phyloP scores from a whole-genome alignment of 2,888 invertebrate species.

The Ceriagrion tenellum region DNA sequence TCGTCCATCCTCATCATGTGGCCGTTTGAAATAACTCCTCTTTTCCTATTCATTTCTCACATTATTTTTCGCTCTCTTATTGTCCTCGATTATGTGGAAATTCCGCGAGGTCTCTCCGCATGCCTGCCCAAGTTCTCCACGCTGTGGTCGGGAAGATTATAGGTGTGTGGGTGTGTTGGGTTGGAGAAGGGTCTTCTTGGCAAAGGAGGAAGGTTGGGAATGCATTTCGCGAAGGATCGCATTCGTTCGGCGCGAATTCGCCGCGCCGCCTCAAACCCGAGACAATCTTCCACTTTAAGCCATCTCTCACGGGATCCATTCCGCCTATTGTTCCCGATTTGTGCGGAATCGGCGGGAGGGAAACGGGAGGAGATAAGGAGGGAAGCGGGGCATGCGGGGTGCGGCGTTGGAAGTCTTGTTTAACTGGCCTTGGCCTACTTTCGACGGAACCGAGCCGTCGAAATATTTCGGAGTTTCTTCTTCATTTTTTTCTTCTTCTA shows the following conservation, averaged over 20 bases:
- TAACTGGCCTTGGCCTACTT: slow-evolving; percentile 2
- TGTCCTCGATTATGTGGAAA: too few species aligned
- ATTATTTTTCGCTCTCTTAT: too few species aligned
- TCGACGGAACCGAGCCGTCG: neutral
- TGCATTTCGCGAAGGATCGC: neutral
- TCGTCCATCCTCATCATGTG: too few species aligned
- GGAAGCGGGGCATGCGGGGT: neutral
- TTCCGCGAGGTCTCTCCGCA: too few species aligned
- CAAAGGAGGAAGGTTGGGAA: neutral
- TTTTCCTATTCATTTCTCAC: too few species aligned
- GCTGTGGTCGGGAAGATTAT: too few species aligned
- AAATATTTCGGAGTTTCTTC: neutral
- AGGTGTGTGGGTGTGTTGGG: too few species aligned
- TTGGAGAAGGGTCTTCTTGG: too few species aligned
- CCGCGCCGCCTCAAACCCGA: neutral
- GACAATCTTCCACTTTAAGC: neutral
- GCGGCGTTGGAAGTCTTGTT: neutral
- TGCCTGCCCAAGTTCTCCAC: too few species aligned
- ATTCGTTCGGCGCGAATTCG: neutral
- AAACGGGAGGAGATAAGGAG: neutral
- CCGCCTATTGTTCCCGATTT: neutral
- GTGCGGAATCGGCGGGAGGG: neutral
- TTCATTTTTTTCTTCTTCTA: neutral
- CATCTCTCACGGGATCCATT: neutral
- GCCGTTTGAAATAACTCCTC: too few species aligned